Conservation (phyloP, 2,797 vertebrate species). For the Brotula barbata region DNA sequence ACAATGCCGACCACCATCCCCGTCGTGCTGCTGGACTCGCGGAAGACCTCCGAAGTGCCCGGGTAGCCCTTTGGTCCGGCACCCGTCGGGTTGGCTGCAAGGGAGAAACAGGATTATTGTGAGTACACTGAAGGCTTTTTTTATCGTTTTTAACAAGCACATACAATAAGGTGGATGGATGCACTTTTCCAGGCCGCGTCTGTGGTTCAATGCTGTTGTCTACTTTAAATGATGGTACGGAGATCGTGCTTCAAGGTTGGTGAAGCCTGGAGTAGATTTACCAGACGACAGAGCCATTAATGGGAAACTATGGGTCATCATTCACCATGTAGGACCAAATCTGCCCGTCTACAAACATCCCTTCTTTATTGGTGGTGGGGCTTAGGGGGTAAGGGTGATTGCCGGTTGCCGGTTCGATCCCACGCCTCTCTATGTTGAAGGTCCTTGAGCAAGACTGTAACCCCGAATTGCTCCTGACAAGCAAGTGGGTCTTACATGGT, state of each 20-base stretch:
- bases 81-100: constrained; percentile 91
- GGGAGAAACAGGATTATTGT: constrained; percentile 48
- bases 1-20: constrained; percentile 99
- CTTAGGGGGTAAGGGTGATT: too few species aligned
- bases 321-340: constrained; percentile 12
- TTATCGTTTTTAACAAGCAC: not conserved
- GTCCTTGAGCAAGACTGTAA: too few species aligned
- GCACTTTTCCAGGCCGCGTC: constrained; percentile 17
- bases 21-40: constrained; percentile 99
- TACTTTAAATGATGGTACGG: constrained; percentile 19
- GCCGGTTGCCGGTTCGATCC: too few species aligned
- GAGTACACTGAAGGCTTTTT: constrained; percentile 7
- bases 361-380: too few species aligned
- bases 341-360: too few species aligned
- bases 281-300: constrained; percentile 14
- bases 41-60: constrained; percentile 97
- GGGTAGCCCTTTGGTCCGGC: constrained; percentile 86
- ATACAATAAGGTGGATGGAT: constrained; percentile 2
- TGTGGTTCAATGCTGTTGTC: constrained; percentile 39
- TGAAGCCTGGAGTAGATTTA: constrained; percentile 18
- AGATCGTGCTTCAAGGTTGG: constrained; percentile 15
- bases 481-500: too few species aligned
- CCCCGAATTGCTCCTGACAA: too few species aligned
- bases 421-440: too few species aligned
- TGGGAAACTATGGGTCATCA: constrained; percentile 7